A percentile compares a stretch with the other conserved stretches of the same genome.
These are phyloP conservation scores for Megalopta genalis DNA, from an alignment of 1,140 invertebrate genomes.

Conservation along the genomic window DNA sequence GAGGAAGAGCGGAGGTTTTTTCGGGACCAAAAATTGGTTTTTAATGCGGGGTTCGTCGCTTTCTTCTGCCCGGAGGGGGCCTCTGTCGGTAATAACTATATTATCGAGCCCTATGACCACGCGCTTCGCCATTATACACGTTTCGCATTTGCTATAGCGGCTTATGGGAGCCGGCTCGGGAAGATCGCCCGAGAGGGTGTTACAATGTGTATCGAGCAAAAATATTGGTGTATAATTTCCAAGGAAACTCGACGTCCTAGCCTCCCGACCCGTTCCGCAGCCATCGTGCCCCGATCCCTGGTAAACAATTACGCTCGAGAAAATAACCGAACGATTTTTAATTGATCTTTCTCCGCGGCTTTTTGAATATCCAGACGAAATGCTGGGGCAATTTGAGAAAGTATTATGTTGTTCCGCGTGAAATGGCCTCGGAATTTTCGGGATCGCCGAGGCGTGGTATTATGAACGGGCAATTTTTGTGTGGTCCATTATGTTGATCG, in stretches of 20 bases:
- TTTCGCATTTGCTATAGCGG: constrained; percentile 8
- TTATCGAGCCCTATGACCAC: constrained; percentile 72
- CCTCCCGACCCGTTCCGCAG: neutral
- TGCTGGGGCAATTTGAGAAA: neutral
- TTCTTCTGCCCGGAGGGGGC: constrained; percentile 71
- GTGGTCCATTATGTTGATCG: too few species aligned
- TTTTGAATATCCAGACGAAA: neutral
- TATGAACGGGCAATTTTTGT: too few species aligned
- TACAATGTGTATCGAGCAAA: constrained; percentile 43
- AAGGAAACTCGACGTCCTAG: neutral
- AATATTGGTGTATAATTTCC: constrained; percentile 24
- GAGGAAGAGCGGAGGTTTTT: constrained; percentile 75
- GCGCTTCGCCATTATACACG: constrained; percentile 46
- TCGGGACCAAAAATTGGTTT: constrained; percentile 79
- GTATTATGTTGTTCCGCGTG: neutral
- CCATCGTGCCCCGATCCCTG: neutral
- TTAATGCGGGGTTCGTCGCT: constrained; percentile 78
- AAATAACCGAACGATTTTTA: constrained; percentile 3
- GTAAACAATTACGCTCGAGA: neutral
- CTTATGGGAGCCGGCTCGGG: constrained; percentile 15
- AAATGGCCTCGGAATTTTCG: too few species aligned
- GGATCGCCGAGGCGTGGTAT: too few species aligned
- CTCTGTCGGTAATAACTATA: constrained; percentile 76
- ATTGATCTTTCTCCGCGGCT: neutral
- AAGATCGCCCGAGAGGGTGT: constrained; percentile 19